A percentile compares a stretch with the other conserved stretches of the same genome.
Evolutionary conservation across 2,888 invertebrate genomes (phyloP).

Genomic region (Nomada ferruginata): DNA sequence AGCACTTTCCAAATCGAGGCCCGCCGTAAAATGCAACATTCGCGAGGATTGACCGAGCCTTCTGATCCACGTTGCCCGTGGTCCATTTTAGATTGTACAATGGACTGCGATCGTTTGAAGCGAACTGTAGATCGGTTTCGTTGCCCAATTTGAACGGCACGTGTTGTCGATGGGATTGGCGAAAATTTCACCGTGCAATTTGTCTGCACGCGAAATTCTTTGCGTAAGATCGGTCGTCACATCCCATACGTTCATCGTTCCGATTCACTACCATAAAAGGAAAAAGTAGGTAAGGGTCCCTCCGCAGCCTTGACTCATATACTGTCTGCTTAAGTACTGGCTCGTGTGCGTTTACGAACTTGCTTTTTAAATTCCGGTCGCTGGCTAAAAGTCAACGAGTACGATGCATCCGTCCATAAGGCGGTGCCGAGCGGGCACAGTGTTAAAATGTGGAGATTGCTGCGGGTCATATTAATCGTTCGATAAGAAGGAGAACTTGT

Average conservation of each 20-base stretch:
- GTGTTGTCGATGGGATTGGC: background rate
- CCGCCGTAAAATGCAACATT: background rate
- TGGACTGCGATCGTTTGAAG: too few species aligned
- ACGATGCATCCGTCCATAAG: constrained; percentile 5
- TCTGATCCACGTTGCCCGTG: too few species aligned
- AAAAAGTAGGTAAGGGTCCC: constrained; percentile 81
- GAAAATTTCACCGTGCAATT: constrained; percentile 43
- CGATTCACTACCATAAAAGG: constrained; percentile 79
- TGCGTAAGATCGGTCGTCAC: constrained; percentile 67
- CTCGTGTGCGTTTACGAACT: constrained; percentile 48
- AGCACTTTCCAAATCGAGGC: constrained; percentile 17
- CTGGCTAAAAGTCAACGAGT: constrained; percentile 48
- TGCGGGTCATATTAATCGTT: background rate
- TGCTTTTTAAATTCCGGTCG: constrained; percentile 60
- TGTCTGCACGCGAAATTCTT: constrained; percentile 50
- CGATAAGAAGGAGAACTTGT: too few species aligned
- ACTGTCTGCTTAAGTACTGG: constrained; percentile 57
- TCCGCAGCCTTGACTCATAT: constrained; percentile 80
- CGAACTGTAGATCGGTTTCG: background rate
- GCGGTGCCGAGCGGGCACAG: background rate
- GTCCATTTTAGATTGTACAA: too few species aligned
- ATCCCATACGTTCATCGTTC: constrained; percentile 68
- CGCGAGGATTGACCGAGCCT: too few species aligned
- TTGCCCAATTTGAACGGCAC: background rate
- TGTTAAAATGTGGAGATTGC: too few species aligned